Conservation (phyloP, 1,140 invertebrate genomes). For the Ceratina australensis region DNA sequence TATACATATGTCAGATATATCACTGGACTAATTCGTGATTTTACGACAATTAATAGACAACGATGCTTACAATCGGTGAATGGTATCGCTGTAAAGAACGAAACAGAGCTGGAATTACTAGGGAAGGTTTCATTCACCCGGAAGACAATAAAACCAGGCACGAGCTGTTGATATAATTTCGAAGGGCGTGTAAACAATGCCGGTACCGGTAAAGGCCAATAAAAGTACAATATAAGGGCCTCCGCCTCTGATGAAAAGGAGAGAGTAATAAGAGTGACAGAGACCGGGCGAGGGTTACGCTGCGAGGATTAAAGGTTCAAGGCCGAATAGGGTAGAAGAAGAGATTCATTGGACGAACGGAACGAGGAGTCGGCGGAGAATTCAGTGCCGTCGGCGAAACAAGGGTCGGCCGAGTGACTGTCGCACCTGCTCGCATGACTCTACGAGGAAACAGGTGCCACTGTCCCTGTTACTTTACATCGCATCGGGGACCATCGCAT, state of each 20-base stretch:
- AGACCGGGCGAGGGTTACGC: slow-evolving; percentile 4
- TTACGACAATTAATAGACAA: too few relatives aligned
- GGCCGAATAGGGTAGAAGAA: slow-evolving; percentile 17
- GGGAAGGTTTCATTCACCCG: slow-evolving; percentile 3
- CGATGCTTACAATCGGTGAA: neutral
- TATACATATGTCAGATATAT: too few relatives aligned
- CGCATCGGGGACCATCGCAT: neutral
- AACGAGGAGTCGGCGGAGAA: neutral
- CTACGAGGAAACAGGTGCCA: slow-evolving; percentile 55
- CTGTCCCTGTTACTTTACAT: slow-evolving; percentile 61
- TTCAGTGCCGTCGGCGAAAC: slow-evolving; percentile 26
- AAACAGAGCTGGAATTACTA: neutral
- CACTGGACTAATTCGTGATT: too few relatives aligned
- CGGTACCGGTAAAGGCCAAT: slow-evolving; percentile 1
- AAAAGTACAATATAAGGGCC: slow-evolving; percentile 30
- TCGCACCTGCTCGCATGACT: slow-evolving; percentile 27
- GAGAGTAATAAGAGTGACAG: neutral
- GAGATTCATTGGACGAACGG: slow-evolving; percentile 1
- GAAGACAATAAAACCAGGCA: slow-evolving; percentile 23
- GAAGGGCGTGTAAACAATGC: slow-evolving; percentile 4
- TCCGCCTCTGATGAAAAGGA: neutral
- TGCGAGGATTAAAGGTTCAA: slow-evolving; percentile 43
- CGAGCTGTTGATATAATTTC: slow-evolving; percentile 32
- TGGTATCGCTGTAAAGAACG: too few relatives aligned
- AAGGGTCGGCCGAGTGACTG: slow-evolving; percentile 22